Conservation (phyloP, 2,113 vertebrate species). For the Urocynchramus pylzowi region DNA sequence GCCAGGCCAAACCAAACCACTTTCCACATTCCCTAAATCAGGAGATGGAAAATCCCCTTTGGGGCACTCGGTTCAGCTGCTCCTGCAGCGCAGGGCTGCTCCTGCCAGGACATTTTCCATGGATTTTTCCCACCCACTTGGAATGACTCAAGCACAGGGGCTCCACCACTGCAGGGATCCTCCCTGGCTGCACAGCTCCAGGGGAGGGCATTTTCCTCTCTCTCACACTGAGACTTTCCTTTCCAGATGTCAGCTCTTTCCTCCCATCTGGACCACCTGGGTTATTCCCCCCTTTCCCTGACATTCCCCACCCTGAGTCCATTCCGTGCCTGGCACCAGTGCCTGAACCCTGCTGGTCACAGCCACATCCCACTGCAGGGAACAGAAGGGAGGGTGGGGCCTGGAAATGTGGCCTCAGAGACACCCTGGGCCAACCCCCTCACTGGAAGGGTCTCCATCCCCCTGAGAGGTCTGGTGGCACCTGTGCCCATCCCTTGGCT, state of each 20-base stretch:
- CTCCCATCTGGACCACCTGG: neutral
- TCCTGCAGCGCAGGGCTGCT: neutral
- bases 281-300: neutral
- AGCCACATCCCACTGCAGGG: rapidly evolving
- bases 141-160: neutral
- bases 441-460: neutral
- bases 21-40: neutral
- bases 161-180: neutral
- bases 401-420: neutral
- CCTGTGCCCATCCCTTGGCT: neutral
- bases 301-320: neutral
- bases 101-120: neutral
- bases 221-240: neutral
- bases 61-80: neutral
- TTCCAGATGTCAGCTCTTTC: neutral
- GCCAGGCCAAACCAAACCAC: neutral
- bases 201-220: neutral
- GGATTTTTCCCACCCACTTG: neutral
- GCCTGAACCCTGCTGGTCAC: neutral
- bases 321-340: neutral
- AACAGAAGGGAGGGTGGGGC: neutral
- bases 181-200: neutral
- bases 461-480: neutral
- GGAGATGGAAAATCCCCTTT: neutral
- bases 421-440: neutral